These are phyloP conservation scores for Drosophila merina DNA, from an alignment of 2,888 invertebrate species.

Conservation along the genomic window DNA sequence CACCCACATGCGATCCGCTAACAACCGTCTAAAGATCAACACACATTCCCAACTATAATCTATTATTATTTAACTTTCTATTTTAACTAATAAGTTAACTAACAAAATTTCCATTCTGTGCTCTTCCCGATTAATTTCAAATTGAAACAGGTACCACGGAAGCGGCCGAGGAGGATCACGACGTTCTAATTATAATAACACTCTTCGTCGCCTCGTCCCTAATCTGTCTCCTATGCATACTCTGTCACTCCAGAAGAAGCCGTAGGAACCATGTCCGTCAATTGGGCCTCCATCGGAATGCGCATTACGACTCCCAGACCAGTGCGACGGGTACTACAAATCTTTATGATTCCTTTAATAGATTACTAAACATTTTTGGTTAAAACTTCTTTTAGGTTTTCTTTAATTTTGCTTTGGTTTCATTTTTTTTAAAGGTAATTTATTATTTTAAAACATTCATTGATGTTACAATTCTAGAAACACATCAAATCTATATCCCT, in stretches of 20 bases:
- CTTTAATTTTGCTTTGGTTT: conserved; percentile 54
- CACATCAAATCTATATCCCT: too few relatives aligned
- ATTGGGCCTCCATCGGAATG: conserved; percentile 84
- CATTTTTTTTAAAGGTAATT: conserved; percentile 50
- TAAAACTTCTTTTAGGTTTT: conserved; percentile 59
- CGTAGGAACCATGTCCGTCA: conserved; percentile 83
- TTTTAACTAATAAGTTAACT: conserved; percentile 17
- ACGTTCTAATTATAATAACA: conserved; percentile 84
- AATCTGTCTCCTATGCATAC: conserved; percentile 85
- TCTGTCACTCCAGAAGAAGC: conserved; percentile 85
- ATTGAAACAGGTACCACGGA: conserved; percentile 82
- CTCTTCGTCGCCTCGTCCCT: conserved; percentile 85
- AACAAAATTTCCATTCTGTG: conserved; percentile 27
- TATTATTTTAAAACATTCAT: background rate
- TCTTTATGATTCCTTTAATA: background rate
- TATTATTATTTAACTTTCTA: conserved; percentile 1
- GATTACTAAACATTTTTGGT: conserved; percentile 24
- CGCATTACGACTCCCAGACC: conserved; percentile 84
- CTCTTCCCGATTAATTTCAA: conserved; percentile 32
- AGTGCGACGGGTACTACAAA: conserved; percentile 83
- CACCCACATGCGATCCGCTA: conserved; percentile 32
- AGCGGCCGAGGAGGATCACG: conserved; percentile 85
- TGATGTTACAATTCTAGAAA: background rate
- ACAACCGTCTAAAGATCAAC: conserved; percentile 16
- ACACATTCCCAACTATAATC: conserved; percentile 13